Base-by-base conservation (phyloP, 2,888 invertebrate genomes). In the Trissonchulus latispiculum region DNA sequence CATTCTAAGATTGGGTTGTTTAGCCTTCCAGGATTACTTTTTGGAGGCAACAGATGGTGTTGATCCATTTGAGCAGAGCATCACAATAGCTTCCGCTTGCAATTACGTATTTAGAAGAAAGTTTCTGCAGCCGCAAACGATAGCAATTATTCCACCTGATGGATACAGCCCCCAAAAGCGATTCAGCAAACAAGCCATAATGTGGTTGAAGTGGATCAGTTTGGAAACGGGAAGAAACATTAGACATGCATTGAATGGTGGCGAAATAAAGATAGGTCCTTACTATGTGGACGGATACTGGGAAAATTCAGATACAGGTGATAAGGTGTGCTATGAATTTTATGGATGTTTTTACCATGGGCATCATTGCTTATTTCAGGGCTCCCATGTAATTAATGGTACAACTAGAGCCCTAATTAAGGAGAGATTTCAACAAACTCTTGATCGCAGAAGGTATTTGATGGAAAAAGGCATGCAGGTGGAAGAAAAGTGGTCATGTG, bases 1-100 rank as follows among this genome's bases (percentile, higher is more conserved):
- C 15, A 35, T 64, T 8, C 33, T 8, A 29, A 35, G 33, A 64
- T 32, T 8, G 29, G 66, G 32, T 18, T 64, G 66, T 35, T 32
- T 32, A 64, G 32, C 32, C 15, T 64, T 64, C 33, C 8, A 35
- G 8, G 66, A 64, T 15, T 32, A 32, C 32, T 64, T 15, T 64
- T 64, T 64, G 18, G 66, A 64, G 33, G n/a, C n/a, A n/a, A 64
- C 66, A 15, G 33, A 35, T 64, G 15, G 33, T 32, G 66, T 64
- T n/a, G 66, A 64, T 29, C 29, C 33, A 18, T 64, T 64, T 64
- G 66, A 8, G 29, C 8, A 64, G 15, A 64, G n/a, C 29, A 32
- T 31, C n/a, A 64, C 66, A 64, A 64, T 64, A 18, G 66, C n/a
- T 8, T 64, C 66, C 29, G 66, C 66, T 18, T 31, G 29, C 29